Conservation (phyloP, 1,140 invertebrate species). For the Diorhabda sublineata region DNA sequence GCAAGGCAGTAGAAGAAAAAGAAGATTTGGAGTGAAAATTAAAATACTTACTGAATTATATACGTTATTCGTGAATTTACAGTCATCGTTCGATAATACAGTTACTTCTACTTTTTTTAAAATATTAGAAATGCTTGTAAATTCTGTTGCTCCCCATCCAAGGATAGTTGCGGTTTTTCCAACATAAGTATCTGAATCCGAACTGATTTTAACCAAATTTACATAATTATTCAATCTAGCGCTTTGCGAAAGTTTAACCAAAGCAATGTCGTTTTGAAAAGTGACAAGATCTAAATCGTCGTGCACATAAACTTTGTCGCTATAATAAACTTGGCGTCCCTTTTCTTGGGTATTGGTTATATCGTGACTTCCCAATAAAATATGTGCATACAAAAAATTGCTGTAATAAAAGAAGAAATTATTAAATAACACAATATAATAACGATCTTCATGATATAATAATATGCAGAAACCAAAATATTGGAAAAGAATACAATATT, state of each 20-base stretch:
- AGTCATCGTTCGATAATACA: background rate
- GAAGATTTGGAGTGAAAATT: no score
- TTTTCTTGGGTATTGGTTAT: conserved; percentile 12
- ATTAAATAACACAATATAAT: background rate
- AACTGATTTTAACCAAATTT: conserved; percentile 12
- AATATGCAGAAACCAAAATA: no score
- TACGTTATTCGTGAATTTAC: background rate
- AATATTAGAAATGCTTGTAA: conserved; percentile 10
- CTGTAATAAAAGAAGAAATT: background rate
- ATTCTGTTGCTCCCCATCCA: conserved; percentile 25
- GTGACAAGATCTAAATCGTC: conserved; percentile 13
- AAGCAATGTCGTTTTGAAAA: conserved; percentile 21
- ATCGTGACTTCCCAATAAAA: conserved; percentile 25
- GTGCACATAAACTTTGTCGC: conserved; percentile 14
- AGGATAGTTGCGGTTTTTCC: conserved; percentile 14
- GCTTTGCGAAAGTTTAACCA: conserved; percentile 16
- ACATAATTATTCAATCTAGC: conserved; percentile 21
- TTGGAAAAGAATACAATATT: no score
- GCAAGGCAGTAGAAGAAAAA: no score
- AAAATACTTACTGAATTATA: no score
- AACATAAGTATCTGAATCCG: conserved; percentile 15
- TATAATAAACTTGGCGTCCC: conserved; percentile 6
- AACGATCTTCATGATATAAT: no score
- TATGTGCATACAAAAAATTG: conserved; percentile 13
- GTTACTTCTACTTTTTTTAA: conserved; percentile 1